A percentile compares a stretch with the other conserved stretches of the same genome.
phyloP scores from a whole-genome alignment of 2,797 vertebrate species.

The Sebastolobus altivelis region DNA sequence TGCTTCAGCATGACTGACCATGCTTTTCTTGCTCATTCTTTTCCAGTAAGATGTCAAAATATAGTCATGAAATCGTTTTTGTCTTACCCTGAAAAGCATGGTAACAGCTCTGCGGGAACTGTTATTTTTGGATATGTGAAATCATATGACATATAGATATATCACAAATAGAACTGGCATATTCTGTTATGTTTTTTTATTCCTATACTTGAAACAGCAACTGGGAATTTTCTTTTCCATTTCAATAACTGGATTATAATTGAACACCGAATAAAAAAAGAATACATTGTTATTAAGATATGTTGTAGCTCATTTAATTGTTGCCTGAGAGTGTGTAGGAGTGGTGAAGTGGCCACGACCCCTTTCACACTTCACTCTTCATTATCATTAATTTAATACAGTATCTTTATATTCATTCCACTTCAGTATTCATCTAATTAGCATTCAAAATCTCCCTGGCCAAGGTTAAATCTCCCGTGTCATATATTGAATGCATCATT shows the following conservation, averaged over 20 bases:
- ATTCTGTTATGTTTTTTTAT: not conserved
- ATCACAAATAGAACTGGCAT: not conserved
- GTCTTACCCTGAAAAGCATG: too few species aligned
- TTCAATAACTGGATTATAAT: not conserved
- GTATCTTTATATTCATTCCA: slow-evolving; percentile 13
- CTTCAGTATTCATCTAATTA: slow-evolving; percentile 16
- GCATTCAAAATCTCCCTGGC: not conserved
- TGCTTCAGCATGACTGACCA: not conserved
- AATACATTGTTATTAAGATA: not conserved
- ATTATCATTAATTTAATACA: slow-evolving; percentile 33
- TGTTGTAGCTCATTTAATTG: not conserved
- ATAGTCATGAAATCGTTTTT: too few species aligned
- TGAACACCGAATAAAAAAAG: not conserved
- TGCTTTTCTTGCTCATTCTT: not conserved
- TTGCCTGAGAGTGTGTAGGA: slow-evolving; percentile 2
- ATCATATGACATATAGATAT: not conserved
- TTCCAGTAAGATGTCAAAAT: not conserved
- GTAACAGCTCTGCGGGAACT: not conserved
- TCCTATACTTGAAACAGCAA: not conserved
- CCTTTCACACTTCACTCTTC: not conserved
- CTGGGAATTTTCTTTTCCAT: not conserved
- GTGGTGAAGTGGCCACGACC: slow-evolving; percentile 9
- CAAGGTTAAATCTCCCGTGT: not conserved
- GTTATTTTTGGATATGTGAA: not conserved
- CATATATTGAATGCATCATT: not conserved